Evolutionary conservation across 1,140 invertebrate species (phyloP).

Genomic region (Brachionus manjavacas): DNA sequence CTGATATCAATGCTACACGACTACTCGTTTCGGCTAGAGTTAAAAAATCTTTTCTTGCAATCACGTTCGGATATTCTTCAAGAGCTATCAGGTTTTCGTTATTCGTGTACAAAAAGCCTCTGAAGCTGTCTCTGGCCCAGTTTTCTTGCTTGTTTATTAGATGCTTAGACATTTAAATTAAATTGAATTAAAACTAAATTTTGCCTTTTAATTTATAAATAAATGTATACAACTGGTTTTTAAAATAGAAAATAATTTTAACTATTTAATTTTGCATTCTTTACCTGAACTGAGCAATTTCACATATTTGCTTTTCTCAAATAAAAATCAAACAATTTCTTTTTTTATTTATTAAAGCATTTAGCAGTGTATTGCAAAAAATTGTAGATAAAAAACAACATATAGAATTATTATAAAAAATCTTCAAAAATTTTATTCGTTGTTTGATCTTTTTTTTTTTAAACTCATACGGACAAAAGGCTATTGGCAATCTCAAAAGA

Average conservation of each 20-base stretch:
- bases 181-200: neutral
- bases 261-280: neutral
- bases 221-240: neutral
- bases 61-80: constrained; percentile 62
- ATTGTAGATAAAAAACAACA: no score
- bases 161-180: constrained; percentile 61
- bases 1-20: constrained; percentile 69
- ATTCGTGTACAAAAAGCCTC: constrained; percentile 64
- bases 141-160: constrained; percentile 65
- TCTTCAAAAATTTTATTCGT: no score
- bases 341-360: no score
- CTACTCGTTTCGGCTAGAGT: constrained; percentile 58
- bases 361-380: no score
- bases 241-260: neutral
- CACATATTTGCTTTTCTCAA: neutral
- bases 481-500: no score
- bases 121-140: constrained; percentile 67
- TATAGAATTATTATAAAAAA: no score
- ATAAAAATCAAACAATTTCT: neutral
- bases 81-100: constrained; percentile 63
- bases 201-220: constrained; percentile 4
- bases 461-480: no score
- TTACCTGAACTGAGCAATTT: neutral
- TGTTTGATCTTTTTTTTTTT: no score
- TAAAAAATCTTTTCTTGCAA: constrained; percentile 58